Evolutionary conservation across 2,797 vertebrate species (phyloP).

Genomic region (Characodon lateralis): DNA sequence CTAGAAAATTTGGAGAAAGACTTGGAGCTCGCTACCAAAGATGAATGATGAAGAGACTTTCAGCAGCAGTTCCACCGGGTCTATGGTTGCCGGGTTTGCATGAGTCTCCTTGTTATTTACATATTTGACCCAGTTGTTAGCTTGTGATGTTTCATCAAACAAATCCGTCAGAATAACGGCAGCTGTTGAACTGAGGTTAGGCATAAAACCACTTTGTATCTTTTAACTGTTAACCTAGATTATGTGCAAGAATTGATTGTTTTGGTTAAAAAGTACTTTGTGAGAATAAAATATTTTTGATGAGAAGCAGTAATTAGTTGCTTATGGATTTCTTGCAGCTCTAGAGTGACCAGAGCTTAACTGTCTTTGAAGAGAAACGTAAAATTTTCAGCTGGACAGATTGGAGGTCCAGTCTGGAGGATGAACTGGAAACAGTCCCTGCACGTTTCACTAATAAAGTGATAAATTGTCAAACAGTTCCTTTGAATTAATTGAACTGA

Average conservation of each 20-base stretch:
- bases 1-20: too few species aligned
- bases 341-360: not conserved
- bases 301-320: too few species aligned
- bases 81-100: not conserved
- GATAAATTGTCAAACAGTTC: not conserved
- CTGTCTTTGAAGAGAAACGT: too few species aligned
- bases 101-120: not conserved
- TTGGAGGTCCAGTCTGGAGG: not conserved
- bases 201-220: not conserved
- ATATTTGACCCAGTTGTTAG: not conserved
- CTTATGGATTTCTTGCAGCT: not conserved
- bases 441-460: not conserved
- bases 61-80: too few species aligned
- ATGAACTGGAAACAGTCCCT: too few species aligned
- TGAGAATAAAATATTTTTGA: not conserved
- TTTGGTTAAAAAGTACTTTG: not conserved
- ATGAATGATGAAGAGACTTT: not conserved
- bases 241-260: not conserved
- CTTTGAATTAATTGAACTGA: conserved; percentile 2
- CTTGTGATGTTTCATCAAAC: not conserved
- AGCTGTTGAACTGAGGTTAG: not conserved
- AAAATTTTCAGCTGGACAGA: too few species aligned
- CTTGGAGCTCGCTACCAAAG: not conserved
- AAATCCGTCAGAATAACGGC: too few species aligned
- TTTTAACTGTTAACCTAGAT: not conserved